These are phyloP conservation scores for Chloroceryle inda DNA, from an alignment of 2,797 vertebrate genomes.

Conservation along the genomic window DNA sequence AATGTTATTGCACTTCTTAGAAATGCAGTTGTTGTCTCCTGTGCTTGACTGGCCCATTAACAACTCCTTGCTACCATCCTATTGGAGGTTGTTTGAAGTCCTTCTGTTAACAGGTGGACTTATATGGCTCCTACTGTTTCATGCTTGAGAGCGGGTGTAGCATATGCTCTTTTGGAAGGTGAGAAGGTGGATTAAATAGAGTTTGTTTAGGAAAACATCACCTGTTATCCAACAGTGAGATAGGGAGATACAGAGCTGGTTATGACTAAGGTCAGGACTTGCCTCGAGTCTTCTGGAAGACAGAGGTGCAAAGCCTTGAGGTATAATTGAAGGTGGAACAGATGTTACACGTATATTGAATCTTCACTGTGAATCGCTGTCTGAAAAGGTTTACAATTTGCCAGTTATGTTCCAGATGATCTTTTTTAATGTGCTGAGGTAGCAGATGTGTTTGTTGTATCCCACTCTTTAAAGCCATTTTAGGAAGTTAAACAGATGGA, in stretches of 20 bases:
- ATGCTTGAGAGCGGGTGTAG: neutral
- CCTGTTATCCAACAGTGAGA: neutral
- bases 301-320: neutral
- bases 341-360: neutral
- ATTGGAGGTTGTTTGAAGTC: neutral
- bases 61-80: neutral
- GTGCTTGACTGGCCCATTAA: neutral
- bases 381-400: slow-evolving; percentile 1
- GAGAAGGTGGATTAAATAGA: neutral
- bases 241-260: neutral
- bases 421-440: neutral
- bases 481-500: slow-evolving; percentile 44
- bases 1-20: neutral
- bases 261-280: neutral
- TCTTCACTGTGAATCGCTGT: neutral
- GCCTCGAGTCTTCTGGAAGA: neutral
- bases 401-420: slow-evolving; percentile 42
- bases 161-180: neutral
- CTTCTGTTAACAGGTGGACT: neutral
- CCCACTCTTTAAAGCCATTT: slow-evolving; percentile 14
- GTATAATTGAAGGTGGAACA: neutral
- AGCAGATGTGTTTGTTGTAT: slow-evolving; percentile 55
- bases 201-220: too few relatives aligned
- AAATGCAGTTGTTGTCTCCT: neutral
- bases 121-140: fast-evolving